phyloP scores from a whole-genome alignment of 2,113 vertebrate genomes.

The Ursus arctos region DNA sequence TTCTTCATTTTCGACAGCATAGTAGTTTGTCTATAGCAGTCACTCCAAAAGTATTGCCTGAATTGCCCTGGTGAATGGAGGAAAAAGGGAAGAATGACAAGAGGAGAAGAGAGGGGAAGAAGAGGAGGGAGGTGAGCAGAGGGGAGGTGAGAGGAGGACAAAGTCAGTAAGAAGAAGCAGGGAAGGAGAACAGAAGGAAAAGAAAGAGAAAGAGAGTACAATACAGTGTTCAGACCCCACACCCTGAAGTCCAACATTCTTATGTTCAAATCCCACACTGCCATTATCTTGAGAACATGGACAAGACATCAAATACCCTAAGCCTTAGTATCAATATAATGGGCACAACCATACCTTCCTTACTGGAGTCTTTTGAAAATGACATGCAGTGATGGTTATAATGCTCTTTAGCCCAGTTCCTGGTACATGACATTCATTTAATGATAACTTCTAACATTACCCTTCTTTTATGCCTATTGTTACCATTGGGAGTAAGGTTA shows the following conservation, averaged over 20 bases:
- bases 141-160: background rate
- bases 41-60: background rate
- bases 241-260: background rate
- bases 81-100: rapidly evolving
- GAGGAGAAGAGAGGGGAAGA: rapidly evolving
- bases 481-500: background rate
- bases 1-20: background rate
- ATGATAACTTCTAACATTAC: background rate
- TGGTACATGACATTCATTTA: background rate
- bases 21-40: background rate
- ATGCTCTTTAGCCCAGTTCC: background rate
- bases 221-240: background rate
- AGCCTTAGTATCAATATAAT: background rate
- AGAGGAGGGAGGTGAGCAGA: too few relatives aligned
- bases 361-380: background rate
- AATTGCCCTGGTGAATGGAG: background rate
- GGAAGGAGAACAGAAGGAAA: background rate
- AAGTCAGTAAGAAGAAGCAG: background rate
- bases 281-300: background rate
- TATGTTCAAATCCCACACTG: background rate
- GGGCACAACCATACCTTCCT: background rate
- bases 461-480: background rate
- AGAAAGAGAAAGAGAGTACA: background rate
- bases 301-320: background rate
- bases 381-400: background rate